phyloP scores from a whole-genome alignment of 92 coral and sea anemone genomes.

The Galaxea fascicularis region DNA sequence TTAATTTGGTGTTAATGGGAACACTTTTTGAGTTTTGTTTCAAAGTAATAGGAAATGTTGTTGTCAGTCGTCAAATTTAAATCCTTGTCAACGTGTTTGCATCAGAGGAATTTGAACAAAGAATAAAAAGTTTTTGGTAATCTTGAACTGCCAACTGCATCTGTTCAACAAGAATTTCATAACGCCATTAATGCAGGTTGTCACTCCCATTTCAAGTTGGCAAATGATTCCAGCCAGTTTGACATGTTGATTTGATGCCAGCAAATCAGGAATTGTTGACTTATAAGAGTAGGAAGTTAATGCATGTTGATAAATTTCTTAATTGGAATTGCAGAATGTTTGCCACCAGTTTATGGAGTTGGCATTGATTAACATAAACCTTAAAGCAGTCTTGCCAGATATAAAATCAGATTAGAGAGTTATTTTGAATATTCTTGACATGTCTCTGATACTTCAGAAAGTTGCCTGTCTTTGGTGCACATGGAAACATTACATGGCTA shows the following conservation, averaged over 20 bases:
- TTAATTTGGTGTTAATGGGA: conserved; percentile 28
- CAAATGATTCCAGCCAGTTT: conserved; percentile 26
- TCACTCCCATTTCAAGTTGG: conserved; percentile 2
- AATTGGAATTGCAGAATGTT: conserved; percentile 9
- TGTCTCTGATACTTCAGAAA: not conserved
- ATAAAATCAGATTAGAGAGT: conserved; percentile 13
- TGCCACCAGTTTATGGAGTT: not conserved
- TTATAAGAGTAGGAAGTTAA: not conserved
- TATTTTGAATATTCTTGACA: not conserved
- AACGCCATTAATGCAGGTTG: not conserved
- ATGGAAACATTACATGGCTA: too few species aligned
- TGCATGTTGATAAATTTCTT: conserved; percentile 13
- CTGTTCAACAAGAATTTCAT: not conserved
- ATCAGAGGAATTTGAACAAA: not conserved
- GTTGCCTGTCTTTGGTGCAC: not conserved
- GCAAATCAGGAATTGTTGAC: conserved; percentile 24
- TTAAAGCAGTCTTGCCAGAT: not conserved
- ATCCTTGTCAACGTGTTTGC: not conserved
- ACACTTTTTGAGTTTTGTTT: conserved; percentile 20
- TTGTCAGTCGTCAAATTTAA: not conserved
- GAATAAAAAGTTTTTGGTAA: not conserved
- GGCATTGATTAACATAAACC: not conserved
- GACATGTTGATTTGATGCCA: conserved; percentile 31
- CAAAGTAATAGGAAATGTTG: not conserved
- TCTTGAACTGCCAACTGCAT: not conserved